Base-by-base conservation (phyloP, 2,113 vertebrate species). In the Petroica traversi region DNA sequence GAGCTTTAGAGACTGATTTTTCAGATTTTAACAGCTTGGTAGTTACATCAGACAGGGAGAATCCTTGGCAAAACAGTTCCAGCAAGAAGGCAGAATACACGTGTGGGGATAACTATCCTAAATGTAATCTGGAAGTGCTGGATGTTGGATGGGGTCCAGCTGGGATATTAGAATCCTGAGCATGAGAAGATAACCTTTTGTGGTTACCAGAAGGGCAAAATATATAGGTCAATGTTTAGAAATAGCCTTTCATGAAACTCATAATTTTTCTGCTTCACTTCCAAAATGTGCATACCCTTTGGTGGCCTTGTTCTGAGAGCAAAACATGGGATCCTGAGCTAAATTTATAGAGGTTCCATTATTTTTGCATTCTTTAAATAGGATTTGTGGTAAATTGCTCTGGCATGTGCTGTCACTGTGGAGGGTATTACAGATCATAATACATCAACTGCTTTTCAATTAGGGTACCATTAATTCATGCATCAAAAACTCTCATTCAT, bases 11-110 rank as follows among this genome's bases (percentile, higher is more conserved):
- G 59, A 41, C 58, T 41, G 34, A 34, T 85, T 94, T 93, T 83
- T 62, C 55, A 31, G 67, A 41, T 83, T 77, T 19, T 92, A 73
- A 62, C 85, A 95, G 63, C 90, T 96, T 93, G 88, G 58, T 80
- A 43, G 90, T 96, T 97, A 90, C 19, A 29, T 90, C 88, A 93
- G 66, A 64, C 29, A n/a, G 46, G 82, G 58, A 61, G 92, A 85
- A 85, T 93, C 71, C 62, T 94, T 94, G 90, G 41, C 88, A 85
- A 73, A 92, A 40, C 41, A 73, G 85, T 33, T 33, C 66, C 92
- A 76, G 58, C 49, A 64, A 89, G 66, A 73, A 93, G 81, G 71
- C 80, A 92, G 52, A 85, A 81, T 55, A 25, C 57, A 25, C 0
- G 1, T 1, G 9, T 85, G 69, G 57, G 89, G 28, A 85, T 28